Evolutionary conservation across 2,113 vertebrate species (phyloP), one percentile per base, ranked within the genome.

Genomic region (Anthoscopus minutus): DNA sequence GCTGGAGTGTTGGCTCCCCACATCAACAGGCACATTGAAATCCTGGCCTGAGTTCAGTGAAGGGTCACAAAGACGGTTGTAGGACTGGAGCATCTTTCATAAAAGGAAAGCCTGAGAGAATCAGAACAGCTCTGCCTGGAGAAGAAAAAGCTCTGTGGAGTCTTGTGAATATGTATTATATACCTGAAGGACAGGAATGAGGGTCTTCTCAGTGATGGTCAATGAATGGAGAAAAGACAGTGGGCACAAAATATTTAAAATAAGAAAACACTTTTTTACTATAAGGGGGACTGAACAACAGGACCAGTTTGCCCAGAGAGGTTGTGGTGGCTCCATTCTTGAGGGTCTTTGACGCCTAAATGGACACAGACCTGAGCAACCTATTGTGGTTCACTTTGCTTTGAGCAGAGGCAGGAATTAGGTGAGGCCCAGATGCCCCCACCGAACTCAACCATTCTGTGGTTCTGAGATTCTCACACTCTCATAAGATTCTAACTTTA

Each of bases 131-230:
- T 81, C 38, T 56, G 7, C 35, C 48, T 24, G 44, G 7, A 82
- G 67, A 76, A 80, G 15, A 50, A 16, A 60, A 83, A 66, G 10
- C 19, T 66, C 76, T 48, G 6, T 24, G 11, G 13, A 10, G 60
- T 66, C 40, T 65, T 74, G 42, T 47, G 18, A 38, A 9, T 42
- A 33, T 42, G 9, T 45, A 27, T 31, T 50, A 27, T 37, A 31
- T 10, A 16, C 10, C 23, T 27, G 19, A 56, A 45, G 24, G 15
- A 53, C 0, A 1, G 8, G 4, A 42, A 20, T 0, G 0, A 72
- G 35, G 31, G 19, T 73, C 10, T 86, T 66, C 11, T 79, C n/a
- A 51, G 7, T 51, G 19, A 3, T 10, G 1, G 38, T 58, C 44
- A 50, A 6, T 56, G 33, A 69, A 45, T 47, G n/a, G 42, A 58